phyloP scores from a whole-genome alignment of 37 sponge, comb jelly and placozoan genomes.

The Dysidea cf. avara region DNA sequence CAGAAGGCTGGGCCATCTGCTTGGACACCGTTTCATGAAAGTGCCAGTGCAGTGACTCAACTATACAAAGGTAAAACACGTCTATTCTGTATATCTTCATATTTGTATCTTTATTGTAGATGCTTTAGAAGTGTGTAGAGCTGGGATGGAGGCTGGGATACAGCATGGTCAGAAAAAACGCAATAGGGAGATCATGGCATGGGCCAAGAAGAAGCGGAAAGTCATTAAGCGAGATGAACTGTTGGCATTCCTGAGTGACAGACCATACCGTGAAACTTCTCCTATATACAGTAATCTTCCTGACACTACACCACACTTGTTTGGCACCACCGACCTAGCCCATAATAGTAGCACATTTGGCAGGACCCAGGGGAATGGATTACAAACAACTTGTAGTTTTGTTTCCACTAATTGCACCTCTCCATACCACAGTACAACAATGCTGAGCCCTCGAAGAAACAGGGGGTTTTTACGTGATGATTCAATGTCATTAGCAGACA shows the following conservation, averaged over 20 bases:
- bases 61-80: conserved; percentile 58
- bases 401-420: no score
- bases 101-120: conserved; percentile 13
- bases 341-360: no score
- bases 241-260: conserved; percentile 67
- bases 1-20: conserved; percentile 62
- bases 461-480: conserved; percentile 54
- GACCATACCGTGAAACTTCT: conserved; percentile 32
- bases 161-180: conserved; percentile 63
- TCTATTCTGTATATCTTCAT: neutral
- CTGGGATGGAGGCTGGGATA: conserved; percentile 68
- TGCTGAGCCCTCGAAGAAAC: conserved; percentile 21
- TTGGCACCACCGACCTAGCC: no score
- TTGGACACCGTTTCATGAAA: conserved; percentile 78
- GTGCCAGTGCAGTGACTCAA: conserved; percentile 80
- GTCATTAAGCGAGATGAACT: conserved; percentile 69
- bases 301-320: no score
- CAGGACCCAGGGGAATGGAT: no score
- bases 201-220: conserved; percentile 77
- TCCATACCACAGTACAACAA: neutral
- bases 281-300: no score
- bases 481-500: neutral
- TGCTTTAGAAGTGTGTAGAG: conserved; percentile 67
- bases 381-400: no score
- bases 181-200: conserved; percentile 66